Conservation (phyloP, 2,113 vertebrate species). For the Ailurus styani region DNA sequence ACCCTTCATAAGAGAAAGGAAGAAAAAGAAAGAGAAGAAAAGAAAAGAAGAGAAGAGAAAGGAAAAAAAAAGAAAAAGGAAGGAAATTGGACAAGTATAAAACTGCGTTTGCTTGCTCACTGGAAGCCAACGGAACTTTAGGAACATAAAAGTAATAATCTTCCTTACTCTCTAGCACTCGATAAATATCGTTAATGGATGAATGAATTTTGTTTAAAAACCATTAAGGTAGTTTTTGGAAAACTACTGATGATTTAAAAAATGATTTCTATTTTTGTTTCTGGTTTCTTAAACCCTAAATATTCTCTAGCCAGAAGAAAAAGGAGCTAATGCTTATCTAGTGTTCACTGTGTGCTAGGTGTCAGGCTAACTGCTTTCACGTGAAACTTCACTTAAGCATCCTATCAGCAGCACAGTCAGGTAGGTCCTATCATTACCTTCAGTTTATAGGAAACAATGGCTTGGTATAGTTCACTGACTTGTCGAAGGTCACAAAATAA, state of each 20-base stretch:
- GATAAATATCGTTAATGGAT: background rate
- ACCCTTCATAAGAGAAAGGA: background rate
- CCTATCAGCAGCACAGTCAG: background rate
- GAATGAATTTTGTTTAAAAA: conserved; percentile 28
- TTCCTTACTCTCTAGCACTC: background rate
- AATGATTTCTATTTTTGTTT: conserved; percentile 42
- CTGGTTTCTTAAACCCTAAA: background rate
- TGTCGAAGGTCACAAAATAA: conserved; percentile 10
- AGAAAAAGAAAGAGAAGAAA: background rate
- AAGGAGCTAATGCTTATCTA: background rate
- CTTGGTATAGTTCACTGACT: background rate
- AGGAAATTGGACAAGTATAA: conserved; percentile 28
- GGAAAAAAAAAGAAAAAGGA: background rate
- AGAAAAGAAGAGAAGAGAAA: background rate
- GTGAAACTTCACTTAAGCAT: background rate
- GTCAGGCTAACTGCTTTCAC: background rate
- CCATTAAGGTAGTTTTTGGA: background rate
- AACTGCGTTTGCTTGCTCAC: conserved; percentile 11
- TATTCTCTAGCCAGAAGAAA: background rate
- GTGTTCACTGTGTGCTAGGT: background rate
- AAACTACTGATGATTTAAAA: conserved; percentile 15
- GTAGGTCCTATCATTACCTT: background rate
- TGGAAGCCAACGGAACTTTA: background rate
- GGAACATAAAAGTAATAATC: conserved; percentile 4
- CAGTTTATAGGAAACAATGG: background rate